Base-by-base conservation (phyloP, 2,797 vertebrate species). In the Antrozous pallidus region DNA sequence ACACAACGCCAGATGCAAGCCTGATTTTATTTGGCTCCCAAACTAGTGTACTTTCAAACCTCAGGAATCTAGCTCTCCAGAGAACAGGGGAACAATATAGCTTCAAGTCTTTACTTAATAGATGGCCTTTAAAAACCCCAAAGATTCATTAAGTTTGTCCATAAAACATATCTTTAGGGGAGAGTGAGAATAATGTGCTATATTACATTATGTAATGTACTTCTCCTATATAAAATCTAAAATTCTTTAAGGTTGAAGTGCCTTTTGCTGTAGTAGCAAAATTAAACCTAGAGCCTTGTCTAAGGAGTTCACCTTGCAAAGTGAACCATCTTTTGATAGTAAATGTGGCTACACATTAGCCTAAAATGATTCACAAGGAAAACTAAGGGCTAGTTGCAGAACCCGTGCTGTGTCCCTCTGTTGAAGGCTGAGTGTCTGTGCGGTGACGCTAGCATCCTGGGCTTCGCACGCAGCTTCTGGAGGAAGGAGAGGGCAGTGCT, bases 61-160 rank as follows among this genome's bases (percentile, higher is more conserved):
- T 88, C 78, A 67, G 82, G 65, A 94, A 88, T 73, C 28, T 42
- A 87, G 18, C 38, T 70, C 58, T 93, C 74, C 56, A 83, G 61
- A 77, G 18, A 56, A 49, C 16, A 36, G 31, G 28, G 26, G 13
- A 6, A 28, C 26, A 78, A 47, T 36, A 28, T 8, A 73, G 36
- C 14, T 71, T 26, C 8, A 13, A 8, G 33, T 78, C 36, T 83
- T 86, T 82, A 74, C 70, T 94, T 85, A 70, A 40, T 63, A 93
- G 33, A 54, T 54, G 24, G 22, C 42, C 38, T 91, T 91, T 93
- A 12, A 75, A 49, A 91, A 94, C 14, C 16, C 33, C 33, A 61
- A 63, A 78, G n/a, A 74, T 51, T 9, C 26, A 31, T 61, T 87
- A 81, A 47, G 40, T 80, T 63, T 95, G 13, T 93, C 67, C 71